phyloP scores from a whole-genome alignment of 2,888 invertebrate species.

The Polymixis flavicincta region DNA sequence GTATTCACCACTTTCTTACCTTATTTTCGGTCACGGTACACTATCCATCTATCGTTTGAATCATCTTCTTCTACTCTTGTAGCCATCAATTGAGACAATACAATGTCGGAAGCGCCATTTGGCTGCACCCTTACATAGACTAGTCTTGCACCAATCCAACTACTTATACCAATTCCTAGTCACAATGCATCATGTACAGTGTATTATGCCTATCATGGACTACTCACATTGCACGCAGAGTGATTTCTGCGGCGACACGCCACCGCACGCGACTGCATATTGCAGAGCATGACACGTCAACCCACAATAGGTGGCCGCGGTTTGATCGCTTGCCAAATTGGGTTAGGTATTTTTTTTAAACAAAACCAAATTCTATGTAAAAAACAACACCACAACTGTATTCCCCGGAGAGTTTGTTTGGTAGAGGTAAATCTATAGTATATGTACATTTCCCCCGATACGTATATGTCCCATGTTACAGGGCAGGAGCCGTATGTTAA shows the following conservation, averaged over 20 bases:
- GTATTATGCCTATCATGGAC: slow-evolving; percentile 11
- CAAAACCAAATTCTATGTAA: too few species aligned
- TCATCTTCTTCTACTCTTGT: background rate
- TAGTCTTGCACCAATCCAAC: background rate
- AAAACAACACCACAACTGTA: too few species aligned
- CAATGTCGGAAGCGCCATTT: background rate
- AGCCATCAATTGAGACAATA: background rate
- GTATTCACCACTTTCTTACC: background rate
- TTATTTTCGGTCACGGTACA: background rate
- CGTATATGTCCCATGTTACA: too few species aligned
- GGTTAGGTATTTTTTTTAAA: background rate
- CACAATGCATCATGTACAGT: background rate
- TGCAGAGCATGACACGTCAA: slow-evolving; percentile 44
- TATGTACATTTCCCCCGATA: too few species aligned
- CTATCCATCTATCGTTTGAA: background rate
- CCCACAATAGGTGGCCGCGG: slow-evolving; percentile 26
- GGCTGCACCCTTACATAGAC: background rate
- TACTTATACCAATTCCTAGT: background rate
- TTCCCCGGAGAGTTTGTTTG: too few species aligned
- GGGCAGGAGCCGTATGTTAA: background rate
- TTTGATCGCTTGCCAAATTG: slow-evolving; percentile 46
- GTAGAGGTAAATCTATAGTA: too few species aligned
- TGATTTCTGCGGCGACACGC: slow-evolving; percentile 42
- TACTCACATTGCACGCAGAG: slow-evolving; percentile 29
- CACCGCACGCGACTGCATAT: slow-evolving; percentile 49